phyloP scores from a whole-genome alignment of 2,113 vertebrate genomes.

The Sebastes schlegelii region DNA sequence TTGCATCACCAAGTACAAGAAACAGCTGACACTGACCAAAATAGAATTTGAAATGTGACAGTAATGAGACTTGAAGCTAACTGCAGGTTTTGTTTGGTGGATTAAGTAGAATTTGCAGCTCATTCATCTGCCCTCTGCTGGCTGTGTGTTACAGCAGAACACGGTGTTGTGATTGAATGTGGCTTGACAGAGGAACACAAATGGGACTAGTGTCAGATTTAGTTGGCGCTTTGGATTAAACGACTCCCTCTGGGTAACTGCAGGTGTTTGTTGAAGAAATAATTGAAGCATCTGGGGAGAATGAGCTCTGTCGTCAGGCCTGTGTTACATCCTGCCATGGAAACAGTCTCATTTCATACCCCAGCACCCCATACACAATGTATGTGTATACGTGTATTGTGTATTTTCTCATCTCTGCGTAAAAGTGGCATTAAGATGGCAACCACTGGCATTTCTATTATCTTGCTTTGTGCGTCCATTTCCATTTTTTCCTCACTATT shows the following conservation, averaged over 20 bases:
- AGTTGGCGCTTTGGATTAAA: conserved; percentile 17
- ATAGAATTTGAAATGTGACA: background rate
- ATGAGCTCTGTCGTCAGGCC: background rate
- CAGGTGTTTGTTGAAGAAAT: conserved; percentile 15
- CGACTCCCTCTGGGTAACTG: background rate
- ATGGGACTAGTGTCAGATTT: conserved; percentile 26
- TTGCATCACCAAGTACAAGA: background rate
- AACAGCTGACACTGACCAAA: background rate
- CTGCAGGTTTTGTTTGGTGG: conserved; percentile 6
- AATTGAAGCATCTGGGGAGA: conserved; percentile 10
- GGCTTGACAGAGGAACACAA: conserved; percentile 3
- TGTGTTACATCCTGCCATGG: conserved; percentile 11
- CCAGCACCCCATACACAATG: background rate
- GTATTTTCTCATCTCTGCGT: background rate
- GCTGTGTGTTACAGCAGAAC: background rate
- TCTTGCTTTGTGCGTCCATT: background rate
- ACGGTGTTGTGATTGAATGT: conserved; percentile 2
- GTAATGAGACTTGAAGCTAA: background rate
- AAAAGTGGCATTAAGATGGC: background rate
- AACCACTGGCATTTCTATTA: background rate
- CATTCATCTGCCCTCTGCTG: background rate
- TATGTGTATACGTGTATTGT: background rate
- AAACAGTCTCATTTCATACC: conserved; percentile 25
- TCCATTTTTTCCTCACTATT: background rate
- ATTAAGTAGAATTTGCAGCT: conserved; percentile 1